These are phyloP conservation scores for Cerceris ruficornis DNA, from an alignment of 2,888 invertebrate genomes.

Conservation along the genomic window DNA sequence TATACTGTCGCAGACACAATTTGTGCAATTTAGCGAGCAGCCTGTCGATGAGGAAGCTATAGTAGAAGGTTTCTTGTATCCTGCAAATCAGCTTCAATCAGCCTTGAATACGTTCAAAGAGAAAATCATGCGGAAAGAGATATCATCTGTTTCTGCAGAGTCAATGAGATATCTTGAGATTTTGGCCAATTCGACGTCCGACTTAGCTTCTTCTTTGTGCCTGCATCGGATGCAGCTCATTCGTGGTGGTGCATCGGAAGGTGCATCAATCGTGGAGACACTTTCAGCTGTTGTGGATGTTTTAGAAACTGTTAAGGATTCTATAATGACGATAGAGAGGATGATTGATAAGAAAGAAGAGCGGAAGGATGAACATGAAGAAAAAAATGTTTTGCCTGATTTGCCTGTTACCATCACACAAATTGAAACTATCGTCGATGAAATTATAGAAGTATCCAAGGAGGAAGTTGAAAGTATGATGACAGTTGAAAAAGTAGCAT, in stretches of 20 bases:
- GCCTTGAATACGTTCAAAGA: slow-evolving; percentile 68
- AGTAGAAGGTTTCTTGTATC: slow-evolving; percentile 78
- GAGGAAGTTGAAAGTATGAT: slow-evolving; percentile 69
- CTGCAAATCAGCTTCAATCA: slow-evolving; percentile 72
- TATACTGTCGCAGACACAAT: slow-evolving; percentile 70
- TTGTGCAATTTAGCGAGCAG: slow-evolving; percentile 68
- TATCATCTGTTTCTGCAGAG: slow-evolving; percentile 35
- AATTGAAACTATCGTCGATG: slow-evolving; percentile 73
- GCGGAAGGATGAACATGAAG: slow-evolving; percentile 20
- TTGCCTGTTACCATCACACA: slow-evolving; percentile 61
- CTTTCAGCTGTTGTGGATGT: slow-evolving; percentile 73
- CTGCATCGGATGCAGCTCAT: slow-evolving; percentile 69
- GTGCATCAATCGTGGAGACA: slow-evolving; percentile 75
- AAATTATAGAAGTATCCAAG: slow-evolving; percentile 71
- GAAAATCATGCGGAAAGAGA: slow-evolving; percentile 47
- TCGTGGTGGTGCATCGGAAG: slow-evolving; percentile 67
- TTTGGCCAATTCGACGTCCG: slow-evolving; percentile 67
- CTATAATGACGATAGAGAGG: slow-evolving; percentile 54
- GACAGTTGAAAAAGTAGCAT: slow-evolving; percentile 63
- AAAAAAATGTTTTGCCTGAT: background rate
- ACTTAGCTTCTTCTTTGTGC: slow-evolving; percentile 67
- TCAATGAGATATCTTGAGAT: slow-evolving; percentile 62
- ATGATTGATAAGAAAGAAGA: slow-evolving; percentile 22
- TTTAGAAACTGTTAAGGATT: slow-evolving; percentile 68
- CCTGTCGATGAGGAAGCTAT: slow-evolving; percentile 76